Evolutionary conservation across 23 tunicate genomes (phyloP).

Genomic region (Ciona savignyi): DNA sequence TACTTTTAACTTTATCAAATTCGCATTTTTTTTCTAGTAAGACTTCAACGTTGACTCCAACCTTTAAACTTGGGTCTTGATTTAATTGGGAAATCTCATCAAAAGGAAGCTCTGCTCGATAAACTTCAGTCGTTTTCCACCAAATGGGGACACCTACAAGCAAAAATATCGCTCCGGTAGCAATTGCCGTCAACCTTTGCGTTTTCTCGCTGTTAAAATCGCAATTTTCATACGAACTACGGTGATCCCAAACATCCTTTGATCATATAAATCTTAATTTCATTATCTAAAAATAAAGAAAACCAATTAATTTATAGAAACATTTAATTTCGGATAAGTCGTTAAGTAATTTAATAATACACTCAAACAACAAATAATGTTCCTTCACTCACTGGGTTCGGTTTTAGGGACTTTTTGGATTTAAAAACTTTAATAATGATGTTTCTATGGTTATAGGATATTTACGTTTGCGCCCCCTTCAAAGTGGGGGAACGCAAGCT

Average conservation of each 20-base stretch:
- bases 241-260: not conserved
- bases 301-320: too few relatives aligned
- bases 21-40: not conserved
- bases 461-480: too few relatives aligned
- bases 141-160: slow-evolving; percentile 80
- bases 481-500: too few relatives aligned
- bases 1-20: not conserved
- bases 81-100: slow-evolving; percentile 38
- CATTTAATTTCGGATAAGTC: too few relatives aligned
- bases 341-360: too few relatives aligned
- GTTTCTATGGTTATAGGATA: too few relatives aligned
- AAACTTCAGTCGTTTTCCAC: slow-evolving; percentile 97
- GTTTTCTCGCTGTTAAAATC: slow-evolving; percentile 38
- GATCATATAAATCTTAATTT: too few relatives aligned
- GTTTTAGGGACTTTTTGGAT: too few relatives aligned
- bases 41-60: not conserved
- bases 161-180: slow-evolving; percentile 37
- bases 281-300: too few relatives aligned
- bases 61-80: not conserved
- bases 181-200: slow-evolving; percentile 37
- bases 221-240: not conserved
- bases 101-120: slow-evolving; percentile 74
- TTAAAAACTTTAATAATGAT: too few relatives aligned
- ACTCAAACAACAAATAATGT: too few relatives aligned
- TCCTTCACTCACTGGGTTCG: too few relatives aligned